Base-by-base conservation (phyloP, 2,797 vertebrate species). In the Typhlichthys eigenmanni region DNA sequence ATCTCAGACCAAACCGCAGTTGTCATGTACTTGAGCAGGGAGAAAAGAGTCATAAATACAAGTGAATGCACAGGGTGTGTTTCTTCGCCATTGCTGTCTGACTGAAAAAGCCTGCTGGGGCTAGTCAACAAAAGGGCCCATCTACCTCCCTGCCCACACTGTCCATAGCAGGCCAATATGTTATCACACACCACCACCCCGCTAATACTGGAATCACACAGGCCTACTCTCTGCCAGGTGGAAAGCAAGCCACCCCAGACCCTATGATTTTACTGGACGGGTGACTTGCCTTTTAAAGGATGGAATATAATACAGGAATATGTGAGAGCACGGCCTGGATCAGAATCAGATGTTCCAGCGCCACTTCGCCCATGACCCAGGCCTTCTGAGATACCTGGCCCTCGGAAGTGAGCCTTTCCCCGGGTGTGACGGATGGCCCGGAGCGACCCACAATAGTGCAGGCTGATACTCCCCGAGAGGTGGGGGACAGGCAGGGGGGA, bases 391-490 rank as follows among this genome's bases (percentile, higher is more conserved):
- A 87, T 70, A 90, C 81, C 78, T 71, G 79, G 88, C 74, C 78
- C 78, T 75, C 57, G 74, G 83, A 87, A 78, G 83, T 64, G 72
- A 69, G 77, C 51, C 55, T 52, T 29, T 69, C 64, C 8, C 68
- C 63, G 46, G 66, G 66, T 71, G 66, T 85, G 88, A 89, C 72
- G 60, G 82, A 90, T 80, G 69, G 60, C 61, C 60, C 66, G 64
- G 60, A 48, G 71, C 64, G 55, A n/a, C 58, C 58, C 76, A 76
- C 78, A 72, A 76, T 64, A 67, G 50, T 57, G 84, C 54, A 74
- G 76, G 14, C 8, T 65, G 82, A 91, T 89, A 87, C 80, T 90
- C 88, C 87, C 81, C 73, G 49, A 84, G 87, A 82, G 82, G 13
- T 12, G 0, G 50, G 50, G 5, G 49, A 16, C 5, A 16, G 49